Evolutionary conservation across 1,140 invertebrate genomes (phyloP).

Genomic region (Magallana ariakensis): DNA sequence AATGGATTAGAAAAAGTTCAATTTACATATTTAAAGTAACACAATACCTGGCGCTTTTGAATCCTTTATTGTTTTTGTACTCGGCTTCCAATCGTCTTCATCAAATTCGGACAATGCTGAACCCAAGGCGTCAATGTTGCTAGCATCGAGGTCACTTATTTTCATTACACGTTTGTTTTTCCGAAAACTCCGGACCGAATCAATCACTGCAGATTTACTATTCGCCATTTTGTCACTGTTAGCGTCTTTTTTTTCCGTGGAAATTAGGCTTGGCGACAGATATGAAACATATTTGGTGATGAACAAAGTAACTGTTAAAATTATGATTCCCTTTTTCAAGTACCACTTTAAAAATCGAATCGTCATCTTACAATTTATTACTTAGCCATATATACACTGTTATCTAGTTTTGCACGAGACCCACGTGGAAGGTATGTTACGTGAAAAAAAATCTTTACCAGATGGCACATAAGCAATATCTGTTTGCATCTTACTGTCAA

Average conservation of each 20-base stretch:
- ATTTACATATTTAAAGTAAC: slow-evolving; percentile 69
- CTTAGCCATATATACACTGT: neutral
- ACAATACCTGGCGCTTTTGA: slow-evolving; percentile 1
- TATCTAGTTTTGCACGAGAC: too few relatives aligned
- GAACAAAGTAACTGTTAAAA: neutral
- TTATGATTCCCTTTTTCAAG: neutral
- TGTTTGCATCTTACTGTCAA: neutral
- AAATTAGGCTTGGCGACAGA: neutral
- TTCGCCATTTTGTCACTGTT: neutral
- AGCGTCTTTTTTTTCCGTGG: neutral
- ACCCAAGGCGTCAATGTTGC: neutral
- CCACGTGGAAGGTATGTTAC: neutral
- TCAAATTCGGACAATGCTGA: neutral
- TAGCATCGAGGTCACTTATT: neutral
- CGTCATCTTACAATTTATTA: neutral
- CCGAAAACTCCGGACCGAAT: neutral
- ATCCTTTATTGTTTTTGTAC: neutral
- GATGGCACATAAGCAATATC: neutral
- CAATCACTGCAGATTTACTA: neutral
- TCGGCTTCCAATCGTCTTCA: neutral
- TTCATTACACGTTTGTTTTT: neutral
- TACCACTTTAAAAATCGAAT: neutral
- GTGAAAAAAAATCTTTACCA: neutral
- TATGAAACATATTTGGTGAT: neutral
- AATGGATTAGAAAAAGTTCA: too few relatives aligned